Evolutionary conservation across 1,140 invertebrate species (phyloP).

Genomic region (Ruditapes philippinarum): DNA sequence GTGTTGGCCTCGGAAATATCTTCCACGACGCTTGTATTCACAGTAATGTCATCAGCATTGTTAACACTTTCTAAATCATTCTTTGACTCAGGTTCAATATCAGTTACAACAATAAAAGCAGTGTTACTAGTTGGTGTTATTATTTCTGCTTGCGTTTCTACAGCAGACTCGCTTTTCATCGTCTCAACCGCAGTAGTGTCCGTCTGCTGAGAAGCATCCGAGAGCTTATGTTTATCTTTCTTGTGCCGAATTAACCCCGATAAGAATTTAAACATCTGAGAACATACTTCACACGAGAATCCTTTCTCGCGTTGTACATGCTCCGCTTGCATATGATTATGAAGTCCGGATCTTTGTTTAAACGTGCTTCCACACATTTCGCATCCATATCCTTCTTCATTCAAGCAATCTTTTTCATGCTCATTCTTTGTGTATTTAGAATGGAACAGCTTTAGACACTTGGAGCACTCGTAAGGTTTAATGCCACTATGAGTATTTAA

Average conservation of each 20-base stretch:
- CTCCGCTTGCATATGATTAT: constrained; percentile 34
- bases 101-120: background rate
- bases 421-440: constrained; percentile 14
- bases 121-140: background rate
- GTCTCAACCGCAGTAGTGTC: background rate
- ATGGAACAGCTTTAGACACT: background rate
- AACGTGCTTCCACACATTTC: background rate
- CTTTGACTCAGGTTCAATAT: background rate
- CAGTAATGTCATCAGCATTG: background rate
- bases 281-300: background rate
- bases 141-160: background rate
- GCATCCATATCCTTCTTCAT: background rate
- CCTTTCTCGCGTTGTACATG: background rate
- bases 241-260: background rate
- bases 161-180: background rate
- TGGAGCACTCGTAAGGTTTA: background rate
- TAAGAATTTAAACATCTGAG: constrained; percentile 10
- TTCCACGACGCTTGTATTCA: background rate
- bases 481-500: constrained; percentile 1
- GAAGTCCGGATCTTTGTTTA: constrained; percentile 16
- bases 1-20: background rate
- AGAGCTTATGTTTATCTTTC: constrained; percentile 5
- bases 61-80: background rate
- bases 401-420: constrained; percentile 3
- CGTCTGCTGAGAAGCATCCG: constrained; percentile 13